These are phyloP conservation scores for Phortica magna DNA, from an alignment of 2,888 invertebrate species.

Conservation along the genomic window DNA sequence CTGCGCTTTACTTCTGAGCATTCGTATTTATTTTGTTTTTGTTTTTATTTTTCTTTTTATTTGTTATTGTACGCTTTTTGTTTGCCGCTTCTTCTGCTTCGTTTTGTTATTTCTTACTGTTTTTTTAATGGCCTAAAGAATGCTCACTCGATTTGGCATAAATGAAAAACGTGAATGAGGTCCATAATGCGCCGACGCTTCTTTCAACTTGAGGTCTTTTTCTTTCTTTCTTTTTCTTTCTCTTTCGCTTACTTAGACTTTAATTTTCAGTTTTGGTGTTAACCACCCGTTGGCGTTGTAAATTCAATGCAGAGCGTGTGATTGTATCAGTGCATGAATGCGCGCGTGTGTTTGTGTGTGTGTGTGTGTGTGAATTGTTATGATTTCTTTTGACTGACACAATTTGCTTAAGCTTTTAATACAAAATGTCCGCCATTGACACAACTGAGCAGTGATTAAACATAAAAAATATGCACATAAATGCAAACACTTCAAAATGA, in stretches of 20 bases:
- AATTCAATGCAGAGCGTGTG: not conserved
- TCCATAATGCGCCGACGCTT: slow-evolving; percentile 14
- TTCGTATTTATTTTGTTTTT: slow-evolving; percentile 13
- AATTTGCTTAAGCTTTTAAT: slow-evolving; percentile 13
- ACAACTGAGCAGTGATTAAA: not conserved
- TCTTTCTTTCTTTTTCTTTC: slow-evolving; percentile 3
- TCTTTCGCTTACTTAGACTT: slow-evolving; percentile 1
- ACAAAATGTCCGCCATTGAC: not conserved
- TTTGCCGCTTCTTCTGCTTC: not conserved
- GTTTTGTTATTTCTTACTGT: not conserved
- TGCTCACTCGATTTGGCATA: slow-evolving; percentile 27
- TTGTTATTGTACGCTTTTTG: not conserved
- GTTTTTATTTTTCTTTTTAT: slow-evolving; percentile 5
- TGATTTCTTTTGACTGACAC: slow-evolving; percentile 22
- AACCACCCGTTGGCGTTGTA: slow-evolving; percentile 15
- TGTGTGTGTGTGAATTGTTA: slow-evolving; percentile 5
- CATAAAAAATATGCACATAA: not conserved
- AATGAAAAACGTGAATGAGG: slow-evolving; percentile 30
- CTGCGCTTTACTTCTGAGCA: slow-evolving; percentile 4
- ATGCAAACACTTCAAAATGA: not conserved
- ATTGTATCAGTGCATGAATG: too few relatives aligned
- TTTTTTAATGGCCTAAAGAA: slow-evolving; percentile 25
- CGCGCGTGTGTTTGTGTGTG: not conserved
- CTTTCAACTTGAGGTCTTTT: slow-evolving; percentile 2
- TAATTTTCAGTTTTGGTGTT: not conserved